Conservation (phyloP, 2,113 vertebrate genomes). For the Athene noctua region DNA sequence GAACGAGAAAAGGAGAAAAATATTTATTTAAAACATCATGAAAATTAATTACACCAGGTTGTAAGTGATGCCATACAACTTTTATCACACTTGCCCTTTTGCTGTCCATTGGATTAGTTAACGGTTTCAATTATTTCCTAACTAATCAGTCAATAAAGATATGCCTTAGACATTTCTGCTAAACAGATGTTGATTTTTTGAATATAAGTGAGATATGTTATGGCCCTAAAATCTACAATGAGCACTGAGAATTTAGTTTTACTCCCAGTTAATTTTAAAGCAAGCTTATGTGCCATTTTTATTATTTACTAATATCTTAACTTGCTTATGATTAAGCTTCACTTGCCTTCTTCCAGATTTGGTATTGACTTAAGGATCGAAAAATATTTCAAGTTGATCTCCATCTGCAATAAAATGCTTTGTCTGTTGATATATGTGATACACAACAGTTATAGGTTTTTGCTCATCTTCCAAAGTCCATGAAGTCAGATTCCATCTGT, state of each 20-base stretch:
- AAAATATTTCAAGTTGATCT: neutral
- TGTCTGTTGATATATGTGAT: neutral
- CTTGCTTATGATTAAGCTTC: neutral
- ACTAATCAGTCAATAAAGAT: neutral
- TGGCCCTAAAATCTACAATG: neutral
- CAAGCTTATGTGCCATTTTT: neutral
- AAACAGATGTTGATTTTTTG: neutral
- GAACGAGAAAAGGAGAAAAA: neutral
- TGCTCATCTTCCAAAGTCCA: neutral
- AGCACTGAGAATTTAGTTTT: neutral
- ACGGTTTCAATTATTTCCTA: neutral
- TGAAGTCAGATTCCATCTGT: neutral
- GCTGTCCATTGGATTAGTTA: neutral
- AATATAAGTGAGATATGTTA: neutral
- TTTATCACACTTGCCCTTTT: neutral
- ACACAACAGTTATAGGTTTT: neutral
- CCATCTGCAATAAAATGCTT: neutral
- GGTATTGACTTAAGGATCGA: neutral
- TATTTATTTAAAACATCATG: neutral
- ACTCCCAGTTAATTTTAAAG: neutral
- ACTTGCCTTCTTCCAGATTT: neutral
- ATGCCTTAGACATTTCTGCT: neutral
- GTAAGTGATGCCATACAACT: neutral
- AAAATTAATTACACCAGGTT: neutral
- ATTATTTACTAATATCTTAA: neutral